phyloP scores from a whole-genome alignment of 2,888 invertebrate genomes.

The Dichetophora obliterata region DNA sequence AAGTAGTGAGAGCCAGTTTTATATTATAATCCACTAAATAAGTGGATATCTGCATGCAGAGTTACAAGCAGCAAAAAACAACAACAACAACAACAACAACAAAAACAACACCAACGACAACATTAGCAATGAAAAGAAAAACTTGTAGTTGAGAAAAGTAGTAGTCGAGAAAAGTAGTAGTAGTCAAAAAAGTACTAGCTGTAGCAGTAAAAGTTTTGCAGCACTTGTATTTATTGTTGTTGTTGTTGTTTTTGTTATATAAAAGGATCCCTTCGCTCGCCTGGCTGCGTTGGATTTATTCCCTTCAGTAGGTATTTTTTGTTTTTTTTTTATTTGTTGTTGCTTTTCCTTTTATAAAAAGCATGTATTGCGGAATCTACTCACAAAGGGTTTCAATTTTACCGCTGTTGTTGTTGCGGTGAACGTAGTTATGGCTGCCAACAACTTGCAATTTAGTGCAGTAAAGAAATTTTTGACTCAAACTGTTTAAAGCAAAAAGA shows the following conservation, averaged over 20 bases:
- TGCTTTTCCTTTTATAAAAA: constrained; percentile 7
- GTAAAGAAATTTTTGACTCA: neutral
- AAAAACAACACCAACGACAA: neutral
- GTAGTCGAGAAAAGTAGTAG: neutral
- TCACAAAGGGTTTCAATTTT: neutral
- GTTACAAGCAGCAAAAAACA: neutral
- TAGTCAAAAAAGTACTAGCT: neutral
- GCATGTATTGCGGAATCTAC: constrained; percentile 13
- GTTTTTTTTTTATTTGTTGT: constrained; percentile 6
- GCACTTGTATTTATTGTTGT: too few relatives aligned
- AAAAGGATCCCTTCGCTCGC: neutral
- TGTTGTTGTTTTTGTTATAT: neutral
- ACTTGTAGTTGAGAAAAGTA: neutral
- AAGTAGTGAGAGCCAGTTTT: neutral
- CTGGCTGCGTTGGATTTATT: constrained; percentile 2
- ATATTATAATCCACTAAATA: neutral
- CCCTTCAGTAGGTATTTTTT: neutral
- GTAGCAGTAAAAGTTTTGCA: neutral
- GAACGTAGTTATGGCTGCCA: too few relatives aligned
- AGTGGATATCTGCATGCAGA: neutral
- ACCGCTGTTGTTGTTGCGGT: neutral
- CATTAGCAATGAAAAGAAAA: neutral
- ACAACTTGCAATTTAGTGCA: neutral
- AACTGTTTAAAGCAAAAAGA: neutral
- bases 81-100: neutral